A percentile compares a stretch with the other conserved stretches of the same genome.
Evolutionary conservation across 2,888 invertebrate species (phyloP).

Genomic region (Rotaria sp.): DNA sequence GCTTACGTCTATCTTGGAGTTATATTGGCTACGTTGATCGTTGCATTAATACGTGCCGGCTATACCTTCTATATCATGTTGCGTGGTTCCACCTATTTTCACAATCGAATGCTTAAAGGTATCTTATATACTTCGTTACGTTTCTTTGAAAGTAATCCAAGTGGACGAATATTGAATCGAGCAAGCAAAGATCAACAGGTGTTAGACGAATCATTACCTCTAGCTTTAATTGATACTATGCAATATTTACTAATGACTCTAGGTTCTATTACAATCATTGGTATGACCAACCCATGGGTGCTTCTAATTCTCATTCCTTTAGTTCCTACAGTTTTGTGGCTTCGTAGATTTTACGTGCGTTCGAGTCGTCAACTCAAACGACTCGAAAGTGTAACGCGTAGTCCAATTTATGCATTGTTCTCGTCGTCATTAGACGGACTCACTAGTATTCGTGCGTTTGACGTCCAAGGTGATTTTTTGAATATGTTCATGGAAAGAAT

Average conservation of each 20-base stretch:
- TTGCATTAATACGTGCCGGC: conserved; percentile 10
- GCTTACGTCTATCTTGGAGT: neutral
- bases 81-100: conserved; percentile 68
- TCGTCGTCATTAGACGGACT: conserved; percentile 72
- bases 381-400: conserved; percentile 35
- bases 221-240: conserved; percentile 56
- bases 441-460: conserved; percentile 80
- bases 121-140: conserved; percentile 30
- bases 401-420: no score
- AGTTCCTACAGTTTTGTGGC: conserved; percentile 67
- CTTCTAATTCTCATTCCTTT: conserved; percentile 62
- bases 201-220: conserved; percentile 58
- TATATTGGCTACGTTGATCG: neutral
- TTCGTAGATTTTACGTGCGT: conserved; percentile 63
- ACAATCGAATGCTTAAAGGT: conserved; percentile 62
- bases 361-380: conserved; percentile 34
- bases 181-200: conserved; percentile 77
- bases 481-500: conserved; percentile 56
- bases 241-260: conserved; percentile 63
- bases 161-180: conserved; percentile 72
- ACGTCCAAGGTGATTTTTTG: conserved; percentile 70
- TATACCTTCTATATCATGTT: neutral
- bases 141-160: no score
- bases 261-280: conserved; percentile 64
- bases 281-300: conserved; percentile 65